Conservation (phyloP, 2,888 invertebrate genomes). For the Eurytoma adleriae region DNA sequence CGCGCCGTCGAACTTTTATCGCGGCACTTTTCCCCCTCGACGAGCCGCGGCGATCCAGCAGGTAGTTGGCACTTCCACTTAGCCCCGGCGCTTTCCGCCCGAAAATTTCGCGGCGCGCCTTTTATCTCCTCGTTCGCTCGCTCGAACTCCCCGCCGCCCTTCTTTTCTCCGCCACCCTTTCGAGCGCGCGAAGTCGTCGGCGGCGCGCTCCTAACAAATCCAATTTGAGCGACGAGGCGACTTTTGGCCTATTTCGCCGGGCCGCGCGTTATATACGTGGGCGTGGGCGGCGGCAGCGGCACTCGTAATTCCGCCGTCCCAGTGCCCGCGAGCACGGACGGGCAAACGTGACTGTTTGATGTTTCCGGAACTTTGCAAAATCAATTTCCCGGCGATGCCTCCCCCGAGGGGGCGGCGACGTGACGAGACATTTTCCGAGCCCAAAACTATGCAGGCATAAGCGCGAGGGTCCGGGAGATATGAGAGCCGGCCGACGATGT, state of each 20-base stretch:
- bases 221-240: constrained; percentile 19
- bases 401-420: neutral
- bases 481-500: constrained; percentile 33
- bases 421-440: constrained; percentile 35
- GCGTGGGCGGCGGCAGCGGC: too few species aligned
- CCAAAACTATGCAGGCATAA: constrained; percentile 27
- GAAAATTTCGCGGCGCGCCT: neutral
- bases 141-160: neutral
- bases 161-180: neutral
- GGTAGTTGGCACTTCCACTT: constrained; percentile 52
- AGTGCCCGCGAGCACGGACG: neutral
- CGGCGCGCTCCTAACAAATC: constrained; percentile 21
- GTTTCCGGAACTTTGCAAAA: constrained; percentile 50
- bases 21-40: constrained; percentile 10
- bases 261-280: too few species aligned
- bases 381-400: constrained; percentile 43
- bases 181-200: neutral
- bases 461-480: neutral
- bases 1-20: neutral
- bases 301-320: neutral
- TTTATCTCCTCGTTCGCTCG: neutral
- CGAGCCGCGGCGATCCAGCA: constrained; percentile 34
- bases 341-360: constrained; percentile 31
- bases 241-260: neutral
- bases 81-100: neutral